Evolutionary conservation across 1,140 invertebrate genomes (phyloP), one percentile per base, ranked within the genome.

Genomic region (Tetramorium alpestre): DNA sequence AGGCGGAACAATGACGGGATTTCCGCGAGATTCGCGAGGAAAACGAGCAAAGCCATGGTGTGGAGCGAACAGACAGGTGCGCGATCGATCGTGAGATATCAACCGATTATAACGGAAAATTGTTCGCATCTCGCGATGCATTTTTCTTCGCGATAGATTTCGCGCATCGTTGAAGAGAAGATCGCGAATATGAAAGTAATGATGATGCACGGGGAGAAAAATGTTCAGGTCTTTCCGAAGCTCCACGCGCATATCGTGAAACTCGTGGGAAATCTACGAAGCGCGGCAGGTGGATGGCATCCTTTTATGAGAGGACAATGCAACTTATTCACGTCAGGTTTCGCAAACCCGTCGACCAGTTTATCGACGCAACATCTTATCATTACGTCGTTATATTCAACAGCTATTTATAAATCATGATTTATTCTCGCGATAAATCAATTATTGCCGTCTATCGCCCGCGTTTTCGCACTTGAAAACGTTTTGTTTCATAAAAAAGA

Each of bases 201-300:
- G 54, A 73, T 44, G 67, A 25, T 10, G 80, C 69, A 16, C 41
- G 54, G 38, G 18, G 16, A 84, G 69, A 84, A 84, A 84, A 75
- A 84, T 84, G 80, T 41, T 41, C 54, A 3, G 18, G 18, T 84
- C 25, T 62, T 47, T 47, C n/a, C 56, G 78, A 65, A 44, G 64
- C 38, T 70, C 5, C 38, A 18, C 51, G 69, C 56, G 41, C 38
- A 49, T 80, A 69, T 38, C 38, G 25, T 38, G 54, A 73, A 72
- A 58, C 80, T 75, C 80, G 69, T 84, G 80, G 80, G 80, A 84
- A 84, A 84, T 84, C 69, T 75, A 84, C 38, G 28, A 75, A 75
- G 75, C 69, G 54, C 54, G 41, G 25, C 80, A 84, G 80, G 18
- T 84, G 80, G 33, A 62, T 49, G 56, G 80, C 75, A 60, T 73